Percentiles rank a stretch among this genome's conserved stretches.
Conservation (phyloP, 1,140 invertebrate species). For the Chironomus tepperi region DNA sequence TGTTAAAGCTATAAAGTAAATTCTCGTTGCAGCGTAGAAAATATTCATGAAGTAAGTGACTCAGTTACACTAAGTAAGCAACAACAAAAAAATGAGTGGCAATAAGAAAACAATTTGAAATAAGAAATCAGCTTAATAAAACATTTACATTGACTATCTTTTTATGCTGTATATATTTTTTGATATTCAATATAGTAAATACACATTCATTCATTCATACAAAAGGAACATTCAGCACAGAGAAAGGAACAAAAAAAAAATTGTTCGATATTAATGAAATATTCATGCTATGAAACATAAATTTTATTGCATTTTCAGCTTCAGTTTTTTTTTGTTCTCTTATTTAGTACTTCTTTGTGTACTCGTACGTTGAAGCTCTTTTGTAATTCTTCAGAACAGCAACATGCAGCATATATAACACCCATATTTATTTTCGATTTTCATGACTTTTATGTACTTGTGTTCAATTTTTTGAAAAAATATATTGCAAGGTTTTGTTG, state of each 20-base stretch:
- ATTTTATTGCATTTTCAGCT: conserved; percentile 20
- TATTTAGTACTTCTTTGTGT: not conserved
- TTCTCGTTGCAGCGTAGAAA: too few relatives aligned
- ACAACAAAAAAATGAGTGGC: not conserved
- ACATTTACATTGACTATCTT: not conserved
- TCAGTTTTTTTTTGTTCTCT: not conserved
- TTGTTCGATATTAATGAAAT: conserved; percentile 19
- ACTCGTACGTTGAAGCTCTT: not conserved
- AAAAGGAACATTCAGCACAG: not conserved
- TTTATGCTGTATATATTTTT: too few relatives aligned
- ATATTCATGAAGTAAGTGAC: too few relatives aligned
- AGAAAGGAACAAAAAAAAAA: not conserved
- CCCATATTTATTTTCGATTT: not conserved
- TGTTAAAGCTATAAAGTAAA: too few relatives aligned
- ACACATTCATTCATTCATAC: not conserved
- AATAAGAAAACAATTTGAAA: not conserved
- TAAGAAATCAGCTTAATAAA: conserved; percentile 1
- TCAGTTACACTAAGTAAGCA: too few relatives aligned
- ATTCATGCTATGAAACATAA: conserved; percentile 19
- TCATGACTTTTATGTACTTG: not conserved
- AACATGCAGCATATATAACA: conserved; percentile 18
- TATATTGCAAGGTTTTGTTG: too few relatives aligned
- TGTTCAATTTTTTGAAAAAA: too few relatives aligned
- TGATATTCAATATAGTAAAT: conserved; percentile 1
- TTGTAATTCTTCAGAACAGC: not conserved